phyloP scores from a whole-genome alignment of 2,888 invertebrate species.

The Aricia artaxerxes region DNA sequence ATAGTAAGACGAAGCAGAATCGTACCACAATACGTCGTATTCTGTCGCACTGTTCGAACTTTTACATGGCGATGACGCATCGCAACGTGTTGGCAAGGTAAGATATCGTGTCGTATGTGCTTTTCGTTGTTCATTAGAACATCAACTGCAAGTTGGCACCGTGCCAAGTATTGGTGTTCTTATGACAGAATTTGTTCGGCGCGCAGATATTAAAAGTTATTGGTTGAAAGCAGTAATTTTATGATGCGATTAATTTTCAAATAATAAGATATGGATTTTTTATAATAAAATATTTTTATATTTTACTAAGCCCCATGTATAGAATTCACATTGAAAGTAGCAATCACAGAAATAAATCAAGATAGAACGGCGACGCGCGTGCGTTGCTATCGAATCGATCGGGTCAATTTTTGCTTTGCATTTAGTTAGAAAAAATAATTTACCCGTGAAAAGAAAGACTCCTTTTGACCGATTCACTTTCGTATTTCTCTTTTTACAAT shows the following conservation, averaged over 20 bases:
- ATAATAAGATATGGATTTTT: neutral
- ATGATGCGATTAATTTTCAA: neutral
- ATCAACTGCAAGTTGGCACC: slow-evolving; percentile 8
- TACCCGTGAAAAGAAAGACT: no score
- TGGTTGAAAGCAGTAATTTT: neutral
- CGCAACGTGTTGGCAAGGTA: neutral
- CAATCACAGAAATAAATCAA: no score
- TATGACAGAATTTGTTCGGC: neutral
- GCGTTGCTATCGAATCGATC: no score
- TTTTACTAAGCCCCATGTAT: neutral
- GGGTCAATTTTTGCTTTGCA: no score
- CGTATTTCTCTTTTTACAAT: no score
- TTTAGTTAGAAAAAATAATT: no score
- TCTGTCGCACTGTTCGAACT: no score
- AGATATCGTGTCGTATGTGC: neutral
- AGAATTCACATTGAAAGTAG: no score
- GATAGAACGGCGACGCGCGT: no score
- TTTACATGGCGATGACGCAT: neutral
- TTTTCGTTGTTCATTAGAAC: slow-evolving; percentile 10
- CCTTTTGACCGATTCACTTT: no score
- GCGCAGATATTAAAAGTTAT: slow-evolving; percentile 2
- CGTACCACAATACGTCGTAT: neutral
- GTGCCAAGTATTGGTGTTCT: slow-evolving; percentile 1
- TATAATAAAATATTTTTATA: neutral
- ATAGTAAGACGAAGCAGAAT: neutral